Evolutionary conservation across 1,140 invertebrate genomes (phyloP).

Genomic region (Atopsyche davidsoni): DNA sequence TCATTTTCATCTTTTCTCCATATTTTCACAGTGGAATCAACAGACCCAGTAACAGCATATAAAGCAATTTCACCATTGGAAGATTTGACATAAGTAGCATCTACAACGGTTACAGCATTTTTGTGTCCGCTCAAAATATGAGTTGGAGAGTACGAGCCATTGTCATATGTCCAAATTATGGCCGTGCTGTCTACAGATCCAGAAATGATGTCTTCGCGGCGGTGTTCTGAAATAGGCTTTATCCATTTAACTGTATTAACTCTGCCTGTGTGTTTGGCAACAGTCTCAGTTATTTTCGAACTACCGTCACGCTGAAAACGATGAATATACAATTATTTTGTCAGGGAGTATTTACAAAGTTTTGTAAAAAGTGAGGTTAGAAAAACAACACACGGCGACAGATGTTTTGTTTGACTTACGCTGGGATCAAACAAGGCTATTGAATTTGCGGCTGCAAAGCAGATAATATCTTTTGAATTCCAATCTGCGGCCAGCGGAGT

Average conservation of each 20-base stretch:
- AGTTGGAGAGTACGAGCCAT: conserved; percentile 37
- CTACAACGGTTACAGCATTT: conserved; percentile 55
- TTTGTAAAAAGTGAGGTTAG: conserved; percentile 1
- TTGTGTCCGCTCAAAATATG: conserved; percentile 49
- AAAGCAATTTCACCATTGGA: conserved; percentile 31
- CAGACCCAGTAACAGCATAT: conserved; percentile 57
- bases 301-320: conserved; percentile 16
- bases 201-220: conserved; percentile 48
- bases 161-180: conserved; percentile 61
- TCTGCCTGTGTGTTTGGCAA: conserved; percentile 14
- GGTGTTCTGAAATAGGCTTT: neutral
- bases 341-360: neutral
- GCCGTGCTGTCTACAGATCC: conserved; percentile 68
- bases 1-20: conserved; percentile 47
- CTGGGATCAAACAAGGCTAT: conserved; percentile 13
- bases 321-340: conserved; percentile 5
- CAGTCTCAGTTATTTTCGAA: conserved; percentile 18
- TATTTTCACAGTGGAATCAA: conserved; percentile 57
- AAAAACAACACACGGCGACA: neutral
- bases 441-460: conserved; percentile 16
- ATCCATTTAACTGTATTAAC: conserved; percentile 22
- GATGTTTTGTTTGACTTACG: conserved; percentile 6
- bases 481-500: conserved; percentile 11
- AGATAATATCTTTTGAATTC: conserved; percentile 9
- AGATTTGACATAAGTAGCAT: conserved; percentile 48